A percentile compares a stretch with the other conserved stretches of the same genome.
These are phyloP conservation scores for Pararge aegeria DNA, from an alignment of 1,140 invertebrate genomes.

Conservation along the genomic window DNA sequence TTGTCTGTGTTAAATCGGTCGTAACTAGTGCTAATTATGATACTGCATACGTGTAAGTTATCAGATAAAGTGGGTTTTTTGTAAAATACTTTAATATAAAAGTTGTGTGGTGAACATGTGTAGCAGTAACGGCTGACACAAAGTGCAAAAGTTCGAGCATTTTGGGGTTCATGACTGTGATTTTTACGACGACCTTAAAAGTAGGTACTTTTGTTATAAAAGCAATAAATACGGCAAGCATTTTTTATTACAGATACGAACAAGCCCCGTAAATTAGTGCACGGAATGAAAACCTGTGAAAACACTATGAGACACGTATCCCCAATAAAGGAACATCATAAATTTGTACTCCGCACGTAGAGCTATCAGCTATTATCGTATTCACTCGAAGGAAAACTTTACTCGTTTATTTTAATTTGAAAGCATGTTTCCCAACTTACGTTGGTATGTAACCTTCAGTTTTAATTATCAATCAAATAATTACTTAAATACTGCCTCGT, in stretches of 20 bases:
- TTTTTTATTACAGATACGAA: neutral
- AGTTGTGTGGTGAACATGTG: neutral
- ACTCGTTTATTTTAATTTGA: no score
- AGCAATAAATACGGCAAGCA: neutral
- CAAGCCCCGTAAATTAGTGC: neutral
- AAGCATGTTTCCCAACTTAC: no score
- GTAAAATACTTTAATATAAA: neutral
- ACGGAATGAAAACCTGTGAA: neutral
- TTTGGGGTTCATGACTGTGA: neutral
- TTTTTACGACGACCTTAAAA: neutral
- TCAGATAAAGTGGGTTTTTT: neutral
- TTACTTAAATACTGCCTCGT: no score
- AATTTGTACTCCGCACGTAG: no score
- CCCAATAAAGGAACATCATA: neutral
- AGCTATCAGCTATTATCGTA: no score
- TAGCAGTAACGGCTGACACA: neutral
- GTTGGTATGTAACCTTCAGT: no score
- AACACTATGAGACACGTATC: neutral
- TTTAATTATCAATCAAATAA: no score
- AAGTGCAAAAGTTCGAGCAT: neutral
- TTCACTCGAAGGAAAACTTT: no score
- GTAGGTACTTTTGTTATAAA: neutral
- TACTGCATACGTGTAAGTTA: no score
- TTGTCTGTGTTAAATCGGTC: no score
- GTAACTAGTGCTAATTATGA: no score